A percentile compares a stretch with the other conserved stretches of the same genome.
Evolutionary conservation across 1,140 invertebrate species (phyloP).

Genomic region (Lithobius niger): DNA sequence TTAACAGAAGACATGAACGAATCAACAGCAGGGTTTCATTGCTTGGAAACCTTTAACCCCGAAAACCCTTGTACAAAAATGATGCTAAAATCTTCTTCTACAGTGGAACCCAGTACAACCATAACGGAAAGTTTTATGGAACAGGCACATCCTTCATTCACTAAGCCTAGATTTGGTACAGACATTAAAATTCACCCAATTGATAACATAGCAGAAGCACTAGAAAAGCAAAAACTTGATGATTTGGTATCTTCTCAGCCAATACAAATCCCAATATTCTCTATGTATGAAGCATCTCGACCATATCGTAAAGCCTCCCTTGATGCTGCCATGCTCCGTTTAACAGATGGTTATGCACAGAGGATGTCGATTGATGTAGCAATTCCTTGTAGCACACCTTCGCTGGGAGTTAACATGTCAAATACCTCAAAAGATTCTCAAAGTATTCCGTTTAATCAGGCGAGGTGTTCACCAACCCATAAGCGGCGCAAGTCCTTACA

Average conservation of each 20-base stretch:
- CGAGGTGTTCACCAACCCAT: background rate
- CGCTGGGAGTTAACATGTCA: background rate
- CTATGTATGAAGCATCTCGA: background rate
- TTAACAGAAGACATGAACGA: background rate
- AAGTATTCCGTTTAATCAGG: background rate
- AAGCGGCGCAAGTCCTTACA: constrained; percentile 16
- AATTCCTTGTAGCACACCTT: background rate
- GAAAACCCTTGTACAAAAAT: background rate
- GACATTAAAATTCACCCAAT: constrained; percentile 6
- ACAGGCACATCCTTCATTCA: no score
- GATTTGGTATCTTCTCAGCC: background rate
- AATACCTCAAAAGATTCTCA: background rate
- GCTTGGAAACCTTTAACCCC: background rate
- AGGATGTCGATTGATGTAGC: background rate
- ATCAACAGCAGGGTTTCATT: background rate
- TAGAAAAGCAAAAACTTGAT: background rate
- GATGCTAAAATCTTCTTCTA: no score
- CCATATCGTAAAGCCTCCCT: background rate
- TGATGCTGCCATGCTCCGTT: background rate
- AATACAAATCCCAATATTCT: constrained; percentile 3
- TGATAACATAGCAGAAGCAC: background rate
- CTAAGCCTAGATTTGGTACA: no score
- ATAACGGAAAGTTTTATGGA: background rate
- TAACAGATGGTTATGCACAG: background rate
- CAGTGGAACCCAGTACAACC: background rate